phyloP scores from a whole-genome alignment of 2,888 invertebrate species.

The Leptinotarsa rubiginosa region DNA sequence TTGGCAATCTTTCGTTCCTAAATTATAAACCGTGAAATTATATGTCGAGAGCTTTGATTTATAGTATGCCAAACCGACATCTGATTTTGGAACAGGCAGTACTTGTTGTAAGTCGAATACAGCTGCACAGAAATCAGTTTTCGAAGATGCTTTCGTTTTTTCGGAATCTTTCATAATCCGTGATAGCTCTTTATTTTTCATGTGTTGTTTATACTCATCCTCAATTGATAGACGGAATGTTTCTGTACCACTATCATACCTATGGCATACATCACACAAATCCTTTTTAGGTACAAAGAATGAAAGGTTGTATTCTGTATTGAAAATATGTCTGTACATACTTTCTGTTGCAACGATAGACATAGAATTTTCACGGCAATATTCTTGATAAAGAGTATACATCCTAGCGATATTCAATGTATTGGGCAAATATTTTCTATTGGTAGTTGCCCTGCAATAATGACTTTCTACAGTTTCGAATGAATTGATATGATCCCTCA shows the following conservation, averaged over 20 bases:
- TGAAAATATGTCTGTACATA: no score
- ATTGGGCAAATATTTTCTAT: slow-evolving; percentile 15
- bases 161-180: no score
- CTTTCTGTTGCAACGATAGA: not conserved
- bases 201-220: not conserved
- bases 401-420: slow-evolving; percentile 21
- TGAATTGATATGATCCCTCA: slow-evolving; percentile 24
- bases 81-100: not conserved
- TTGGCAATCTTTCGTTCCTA: not conserved
- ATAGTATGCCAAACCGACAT: not conserved
- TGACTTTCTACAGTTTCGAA: slow-evolving; percentile 24
- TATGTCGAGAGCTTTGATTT: not conserved
- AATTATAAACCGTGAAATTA: slow-evolving; percentile 19
- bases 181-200: not conserved
- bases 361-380: slow-evolving; percentile 3
- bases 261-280: not conserved
- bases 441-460: slow-evolving; percentile 21
- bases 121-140: no score
- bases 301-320: no score
- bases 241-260: not conserved
- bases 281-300: not conserved
- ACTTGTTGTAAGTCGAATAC: not conserved
- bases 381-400: slow-evolving; percentile 22
- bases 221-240: not conserved
- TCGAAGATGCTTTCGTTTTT: no score